Base-by-base conservation (phyloP, 1,140 invertebrate genomes). In the Brachionus plicatilis region DNA sequence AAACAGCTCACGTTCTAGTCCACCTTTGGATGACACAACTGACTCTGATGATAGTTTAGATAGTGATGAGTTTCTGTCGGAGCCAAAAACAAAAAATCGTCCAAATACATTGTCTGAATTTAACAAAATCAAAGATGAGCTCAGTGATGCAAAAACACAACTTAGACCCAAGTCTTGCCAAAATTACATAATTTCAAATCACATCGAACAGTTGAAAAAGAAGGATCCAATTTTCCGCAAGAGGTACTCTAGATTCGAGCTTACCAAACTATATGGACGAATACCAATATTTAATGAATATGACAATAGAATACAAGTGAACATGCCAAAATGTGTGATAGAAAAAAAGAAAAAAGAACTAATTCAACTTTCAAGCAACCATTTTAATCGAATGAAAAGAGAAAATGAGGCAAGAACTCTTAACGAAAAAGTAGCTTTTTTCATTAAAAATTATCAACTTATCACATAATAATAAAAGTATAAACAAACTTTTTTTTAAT, bases 281-380 rank as follows among this genome's bases (percentile, higher is more conserved):
- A 47, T 50, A 27, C 72, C 72, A 14, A 7, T 50, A 9, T 76
- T 76, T 76, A 50, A 50, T 50, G 17, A 50, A 11, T 8, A 53
- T 27, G 72, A 76, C 8, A 47, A 50, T 76, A 50, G n/a, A 50
- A 27, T 76, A 9, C 41, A 76, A 14, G 43, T 76, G 1, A 76
- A 50, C 27, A 3, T 76, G 8, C 24, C 72, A 8, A 76, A 76
- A 50, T 27, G 43, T 6, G 72, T 76, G 2, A 76, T 76, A 6
- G 72, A 76, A 76, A 33, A 47, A 50, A 76, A 76, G 43, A 76
- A 76, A 50, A 76, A 50, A 50, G 72, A 76, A 50, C 9, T 76
- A 12, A 76, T 50, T 27, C 9, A 50, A 27, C 2, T 50, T 20
- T 47, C 43, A 9, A 76, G 43, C 24, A 50, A 76, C 7, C 14